Percentiles rank a stretch among this genome's conserved stretches.
These are phyloP conservation scores for Balanococcus diminutus DNA, from an alignment of 2,888 invertebrate genomes.

Conservation along the genomic window DNA sequence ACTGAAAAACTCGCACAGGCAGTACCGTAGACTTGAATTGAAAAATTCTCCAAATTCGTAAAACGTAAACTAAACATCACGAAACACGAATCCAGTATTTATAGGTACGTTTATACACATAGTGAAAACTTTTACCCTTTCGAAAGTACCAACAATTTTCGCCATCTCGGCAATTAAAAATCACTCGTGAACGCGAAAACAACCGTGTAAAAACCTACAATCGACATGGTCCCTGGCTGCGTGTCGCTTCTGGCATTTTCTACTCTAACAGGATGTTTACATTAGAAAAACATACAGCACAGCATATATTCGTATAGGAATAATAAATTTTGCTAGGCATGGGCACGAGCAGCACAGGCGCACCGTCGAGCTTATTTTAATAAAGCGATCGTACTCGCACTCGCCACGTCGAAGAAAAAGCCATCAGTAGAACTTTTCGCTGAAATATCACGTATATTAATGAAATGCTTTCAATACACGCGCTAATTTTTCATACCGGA, in stretches of 20 bases:
- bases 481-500: slow-evolving; percentile 18
- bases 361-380: background rate
- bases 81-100: background rate
- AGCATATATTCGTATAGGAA: background rate
- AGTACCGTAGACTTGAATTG: background rate
- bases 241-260: background rate
- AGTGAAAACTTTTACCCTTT: background rate
- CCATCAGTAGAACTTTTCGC: background rate
- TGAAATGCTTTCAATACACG: slow-evolving; percentile 25
- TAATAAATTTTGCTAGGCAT: background rate
- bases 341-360: background rate
- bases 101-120: background rate
- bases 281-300: slow-evolving; percentile 26
- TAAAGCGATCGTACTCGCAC: background rate
- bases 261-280: slow-evolving; percentile 32
- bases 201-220: slow-evolving; percentile 20
- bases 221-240: background rate
- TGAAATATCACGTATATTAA: slow-evolving; percentile 40
- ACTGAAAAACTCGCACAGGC: background rate
- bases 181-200: slow-evolving; percentile 2
- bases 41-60: background rate
- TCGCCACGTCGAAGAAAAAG: background rate
- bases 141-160: background rate
- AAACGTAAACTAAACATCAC: background rate
- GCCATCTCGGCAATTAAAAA: slow-evolving; percentile 12